Evolutionary conservation across 2,113 vertebrate genomes (phyloP).

Genomic region (Stercorarius parasiticus): DNA sequence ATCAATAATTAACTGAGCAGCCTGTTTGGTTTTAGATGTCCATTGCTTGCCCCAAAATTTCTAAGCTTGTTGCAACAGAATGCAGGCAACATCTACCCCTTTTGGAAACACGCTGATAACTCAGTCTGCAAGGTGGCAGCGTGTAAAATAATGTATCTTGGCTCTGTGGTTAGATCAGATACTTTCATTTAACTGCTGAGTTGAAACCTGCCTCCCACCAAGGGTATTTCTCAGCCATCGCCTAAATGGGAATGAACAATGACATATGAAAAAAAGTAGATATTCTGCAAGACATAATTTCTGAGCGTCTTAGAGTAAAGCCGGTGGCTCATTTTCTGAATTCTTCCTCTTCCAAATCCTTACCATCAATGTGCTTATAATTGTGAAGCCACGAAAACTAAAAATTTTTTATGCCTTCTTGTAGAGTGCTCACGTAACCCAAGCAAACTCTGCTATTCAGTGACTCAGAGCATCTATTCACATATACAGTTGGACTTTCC

Average conservation of each 20-base stretch:
- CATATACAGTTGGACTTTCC: not conserved
- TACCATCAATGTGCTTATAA: not conserved
- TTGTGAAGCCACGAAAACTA: not conserved
- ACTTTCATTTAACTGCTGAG: not conserved
- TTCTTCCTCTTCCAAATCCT: not conserved
- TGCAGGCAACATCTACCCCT: not conserved
- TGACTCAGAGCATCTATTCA: not conserved
- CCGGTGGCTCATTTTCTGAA: not conserved
- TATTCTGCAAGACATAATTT: not conserved
- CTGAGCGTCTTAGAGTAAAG: not conserved
- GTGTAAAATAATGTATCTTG: not conserved
- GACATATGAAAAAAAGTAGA: not conserved
- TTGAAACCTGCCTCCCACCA: not conserved
- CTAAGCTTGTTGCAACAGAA: not conserved
- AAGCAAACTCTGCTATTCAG: not conserved
- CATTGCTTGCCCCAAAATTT: not conserved
- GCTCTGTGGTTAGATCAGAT: not conserved
- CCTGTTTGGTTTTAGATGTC: not conserved
- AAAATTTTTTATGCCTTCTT: not conserved
- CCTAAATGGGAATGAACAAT: not conserved
- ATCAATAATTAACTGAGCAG: not conserved
- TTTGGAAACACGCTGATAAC: not conserved
- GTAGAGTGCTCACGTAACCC: not conserved
- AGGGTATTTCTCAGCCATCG: not conserved
- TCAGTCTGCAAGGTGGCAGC: not conserved